Evolutionary conservation across 2,888 invertebrate genomes (phyloP).

Genomic region (Rambutsinella grinnellia): DNA sequence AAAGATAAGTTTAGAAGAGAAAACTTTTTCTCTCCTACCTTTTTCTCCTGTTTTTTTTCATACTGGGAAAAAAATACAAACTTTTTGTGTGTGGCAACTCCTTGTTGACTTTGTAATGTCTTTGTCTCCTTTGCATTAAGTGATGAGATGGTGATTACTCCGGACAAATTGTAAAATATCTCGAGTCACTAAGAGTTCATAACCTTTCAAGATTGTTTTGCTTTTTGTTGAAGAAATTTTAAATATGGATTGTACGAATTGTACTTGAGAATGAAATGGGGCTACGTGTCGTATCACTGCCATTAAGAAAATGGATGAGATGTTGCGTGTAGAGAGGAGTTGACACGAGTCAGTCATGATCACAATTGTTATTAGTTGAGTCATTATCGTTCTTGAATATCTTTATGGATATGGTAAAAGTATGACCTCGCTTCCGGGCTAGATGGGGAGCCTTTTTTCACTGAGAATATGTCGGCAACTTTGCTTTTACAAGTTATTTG

Average conservation of each 20-base stretch:
- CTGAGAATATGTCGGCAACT: background rate
- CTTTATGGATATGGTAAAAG: background rate
- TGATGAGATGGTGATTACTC: background rate
- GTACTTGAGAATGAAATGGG: no score
- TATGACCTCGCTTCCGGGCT: background rate
- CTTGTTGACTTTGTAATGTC: background rate
- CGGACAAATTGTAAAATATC: no score
- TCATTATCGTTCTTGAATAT: background rate
- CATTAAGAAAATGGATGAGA: background rate
- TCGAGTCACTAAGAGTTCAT: no score
- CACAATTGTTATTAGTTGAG: background rate
- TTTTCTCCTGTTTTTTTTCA: conserved; percentile 3
- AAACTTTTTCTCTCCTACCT: conserved; percentile 14
- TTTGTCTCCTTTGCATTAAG: background rate
- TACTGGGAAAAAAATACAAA: background rate
- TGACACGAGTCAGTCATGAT: background rate
- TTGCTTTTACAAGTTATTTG: background rate
- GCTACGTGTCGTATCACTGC: background rate
- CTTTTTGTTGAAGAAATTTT: no score
- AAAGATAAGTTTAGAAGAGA: no score
- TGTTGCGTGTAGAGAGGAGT: background rate
- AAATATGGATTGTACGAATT: no score
- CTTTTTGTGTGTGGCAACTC: background rate
- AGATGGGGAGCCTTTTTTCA: background rate
- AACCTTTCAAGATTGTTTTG: no score